phyloP scores from a whole-genome alignment of 2,797 vertebrate species.

The Ataeniobius toweri region DNA sequence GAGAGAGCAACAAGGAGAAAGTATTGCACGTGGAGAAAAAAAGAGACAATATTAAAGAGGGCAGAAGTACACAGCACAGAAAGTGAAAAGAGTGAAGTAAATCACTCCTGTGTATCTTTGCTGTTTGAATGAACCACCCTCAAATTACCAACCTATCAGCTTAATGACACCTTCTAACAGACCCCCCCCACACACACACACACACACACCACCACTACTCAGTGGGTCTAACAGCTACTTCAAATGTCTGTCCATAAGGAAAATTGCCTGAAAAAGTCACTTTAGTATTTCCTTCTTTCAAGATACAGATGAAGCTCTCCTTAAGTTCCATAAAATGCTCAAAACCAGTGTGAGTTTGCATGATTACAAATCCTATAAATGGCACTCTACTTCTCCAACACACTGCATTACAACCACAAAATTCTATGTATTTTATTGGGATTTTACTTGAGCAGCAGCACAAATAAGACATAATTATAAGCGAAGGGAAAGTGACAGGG shows the following conservation, averaged over 20 bases:
- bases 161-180: slow-evolving; percentile 52
- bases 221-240: slow-evolving; percentile 51
- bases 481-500: too few relatives aligned
- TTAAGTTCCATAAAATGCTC: background rate
- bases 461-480: too few relatives aligned
- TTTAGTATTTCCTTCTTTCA: slow-evolving; percentile 1
- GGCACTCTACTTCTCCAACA: background rate
- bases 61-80: slow-evolving; percentile 19
- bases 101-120: slow-evolving; percentile 18
- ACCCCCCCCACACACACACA: background rate
- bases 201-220: slow-evolving; percentile 27
- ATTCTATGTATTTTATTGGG: background rate
- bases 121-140: slow-evolving; percentile 59
- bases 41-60: slow-evolving; percentile 10
- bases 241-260: slow-evolving; percentile 50
- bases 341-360: background rate
- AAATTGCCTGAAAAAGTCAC: slow-evolving; percentile 16
- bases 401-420: background rate
- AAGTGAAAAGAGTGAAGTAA: slow-evolving; percentile 23
- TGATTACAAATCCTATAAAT: background rate
- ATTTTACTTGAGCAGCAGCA: too few relatives aligned
- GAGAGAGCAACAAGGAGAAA: slow-evolving; percentile 11
- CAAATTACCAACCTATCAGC: slow-evolving; percentile 64
- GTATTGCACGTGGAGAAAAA: slow-evolving; percentile 26
- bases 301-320: slow-evolving; percentile 2